Evolutionary conservation across 2,797 vertebrate genomes (phyloP).

Genomic region (Loris lydekkerianus): DNA sequence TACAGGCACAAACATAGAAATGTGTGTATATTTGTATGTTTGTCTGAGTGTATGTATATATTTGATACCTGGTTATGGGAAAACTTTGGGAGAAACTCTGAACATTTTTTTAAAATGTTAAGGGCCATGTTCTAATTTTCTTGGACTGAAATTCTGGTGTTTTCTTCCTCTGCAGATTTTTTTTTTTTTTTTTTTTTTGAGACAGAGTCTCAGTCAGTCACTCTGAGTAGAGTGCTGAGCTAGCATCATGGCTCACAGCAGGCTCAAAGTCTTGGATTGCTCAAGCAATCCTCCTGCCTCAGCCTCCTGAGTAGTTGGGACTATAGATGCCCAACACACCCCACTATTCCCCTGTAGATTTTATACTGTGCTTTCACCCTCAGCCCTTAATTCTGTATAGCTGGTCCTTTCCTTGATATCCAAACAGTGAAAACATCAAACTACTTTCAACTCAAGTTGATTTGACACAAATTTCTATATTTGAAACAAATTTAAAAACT

Average conservation of each 20-base stretch:
- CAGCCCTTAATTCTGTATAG: neutral
- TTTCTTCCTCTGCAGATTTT: neutral
- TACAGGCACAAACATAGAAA: neutral
- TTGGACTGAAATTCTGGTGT: neutral
- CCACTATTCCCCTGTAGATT: neutral
- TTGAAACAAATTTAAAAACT: slow-evolving; percentile 19
- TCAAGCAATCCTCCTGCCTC: too few species aligned
- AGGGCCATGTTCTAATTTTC: neutral
- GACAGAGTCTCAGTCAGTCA: too few species aligned
- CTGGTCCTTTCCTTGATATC: neutral
- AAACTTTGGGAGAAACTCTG: slow-evolving; percentile 8
- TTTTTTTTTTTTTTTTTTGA: too few species aligned
- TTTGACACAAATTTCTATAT: neutral
- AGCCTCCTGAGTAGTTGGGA: too few species aligned
- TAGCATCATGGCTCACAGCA: too few species aligned
- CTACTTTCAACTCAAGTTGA: neutral
- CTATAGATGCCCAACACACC: too few species aligned
- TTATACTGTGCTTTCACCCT: neutral
- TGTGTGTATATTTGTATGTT: neutral
- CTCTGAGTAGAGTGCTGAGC: too few species aligned
- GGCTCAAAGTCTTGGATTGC: too few species aligned
- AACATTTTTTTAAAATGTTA: slow-evolving; percentile 1
- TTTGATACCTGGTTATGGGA: neutral
- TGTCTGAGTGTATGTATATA: neutral
- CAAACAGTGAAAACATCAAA: neutral